Percentiles rank a stretch among this genome's conserved stretches.
Conservation (phyloP, 1,140 invertebrate species). For the Penaeus indicus region DNA sequence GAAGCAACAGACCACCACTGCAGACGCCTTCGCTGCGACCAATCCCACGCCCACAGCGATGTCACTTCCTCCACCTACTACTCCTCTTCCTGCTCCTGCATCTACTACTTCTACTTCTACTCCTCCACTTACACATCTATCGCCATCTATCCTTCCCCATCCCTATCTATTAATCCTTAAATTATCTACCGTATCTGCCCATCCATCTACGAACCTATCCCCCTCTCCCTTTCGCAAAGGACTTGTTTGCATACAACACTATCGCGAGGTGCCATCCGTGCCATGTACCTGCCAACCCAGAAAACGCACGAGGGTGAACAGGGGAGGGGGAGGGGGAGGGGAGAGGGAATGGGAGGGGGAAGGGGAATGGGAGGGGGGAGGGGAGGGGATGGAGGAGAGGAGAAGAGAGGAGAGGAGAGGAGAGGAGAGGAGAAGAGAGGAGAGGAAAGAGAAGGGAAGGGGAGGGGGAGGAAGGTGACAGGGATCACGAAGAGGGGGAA, state of each 20-base stretch:
- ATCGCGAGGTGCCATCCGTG: too few relatives aligned
- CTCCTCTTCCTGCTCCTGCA: slow-evolving; percentile 9
- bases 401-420: slow-evolving; percentile 22
- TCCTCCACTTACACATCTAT: slow-evolving; percentile 12
- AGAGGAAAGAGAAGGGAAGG: not conserved
- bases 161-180: not conserved
- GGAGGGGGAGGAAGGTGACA: too few relatives aligned
- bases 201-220: too few relatives aligned
- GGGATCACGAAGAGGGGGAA: not conserved
- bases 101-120: not conserved
- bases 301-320: not conserved
- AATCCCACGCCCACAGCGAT: too few relatives aligned
- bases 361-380: not conserved
- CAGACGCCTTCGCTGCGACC: too few relatives aligned
- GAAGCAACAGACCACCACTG: too few relatives aligned
- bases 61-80: not conserved
- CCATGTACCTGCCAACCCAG: too few relatives aligned
- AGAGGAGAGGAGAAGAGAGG: not conserved
- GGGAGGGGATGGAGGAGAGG: not conserved
- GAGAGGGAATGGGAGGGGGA: not conserved
- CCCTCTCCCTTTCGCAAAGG: too few relatives aligned
- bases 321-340: not conserved
- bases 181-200: not conserved
- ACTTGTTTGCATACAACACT: too few relatives aligned
- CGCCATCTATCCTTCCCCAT: not conserved